Percentiles rank a stretch among this genome's conserved stretches.
Conservation (phyloP, 2,888 invertebrate species). For the Macropis europaea region DNA sequence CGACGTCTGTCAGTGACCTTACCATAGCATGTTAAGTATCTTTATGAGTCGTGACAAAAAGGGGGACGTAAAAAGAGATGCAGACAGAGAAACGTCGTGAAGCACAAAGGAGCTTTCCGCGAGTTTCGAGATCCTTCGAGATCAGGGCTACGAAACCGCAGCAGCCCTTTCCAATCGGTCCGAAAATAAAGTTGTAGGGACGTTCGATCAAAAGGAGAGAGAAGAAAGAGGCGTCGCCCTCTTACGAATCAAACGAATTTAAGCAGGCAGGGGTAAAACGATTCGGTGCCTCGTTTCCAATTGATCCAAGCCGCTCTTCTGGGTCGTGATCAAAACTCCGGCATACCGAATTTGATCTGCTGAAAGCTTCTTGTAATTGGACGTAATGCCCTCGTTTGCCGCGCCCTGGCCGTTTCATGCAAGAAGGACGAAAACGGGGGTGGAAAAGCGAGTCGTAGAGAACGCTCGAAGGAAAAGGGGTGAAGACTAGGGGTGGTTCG, state of each 20-base stretch:
- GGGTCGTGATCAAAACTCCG: conserved; percentile 68
- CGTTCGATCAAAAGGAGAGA: conserved; percentile 50
- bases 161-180: conserved; percentile 51
- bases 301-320: conserved; percentile 64
- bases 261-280: neutral
- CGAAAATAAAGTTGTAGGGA: conserved; percentile 41
- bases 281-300: conserved; percentile 52
- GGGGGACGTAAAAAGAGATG: too few relatives aligned
- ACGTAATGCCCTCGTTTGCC: conserved; percentile 59
- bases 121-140: too few relatives aligned
- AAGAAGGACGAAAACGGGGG: neutral
- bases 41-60: too few relatives aligned
- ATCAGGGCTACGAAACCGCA: neutral
- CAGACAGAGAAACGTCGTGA: neutral
- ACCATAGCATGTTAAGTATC: too few relatives aligned
- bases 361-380: conserved; percentile 72
- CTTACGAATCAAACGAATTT: conserved; percentile 56
- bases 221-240: conserved; percentile 42
- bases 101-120: too few relatives aligned
- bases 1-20: too few relatives aligned
- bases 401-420: conserved; percentile 1
- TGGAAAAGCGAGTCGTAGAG: conserved; percentile 31
- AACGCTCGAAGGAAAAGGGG: conserved; percentile 41
- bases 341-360: conserved; percentile 65
- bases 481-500: conserved; percentile 10